phyloP scores from a whole-genome alignment of 2,113 vertebrate species.

The Sigmodon hispidus region DNA sequence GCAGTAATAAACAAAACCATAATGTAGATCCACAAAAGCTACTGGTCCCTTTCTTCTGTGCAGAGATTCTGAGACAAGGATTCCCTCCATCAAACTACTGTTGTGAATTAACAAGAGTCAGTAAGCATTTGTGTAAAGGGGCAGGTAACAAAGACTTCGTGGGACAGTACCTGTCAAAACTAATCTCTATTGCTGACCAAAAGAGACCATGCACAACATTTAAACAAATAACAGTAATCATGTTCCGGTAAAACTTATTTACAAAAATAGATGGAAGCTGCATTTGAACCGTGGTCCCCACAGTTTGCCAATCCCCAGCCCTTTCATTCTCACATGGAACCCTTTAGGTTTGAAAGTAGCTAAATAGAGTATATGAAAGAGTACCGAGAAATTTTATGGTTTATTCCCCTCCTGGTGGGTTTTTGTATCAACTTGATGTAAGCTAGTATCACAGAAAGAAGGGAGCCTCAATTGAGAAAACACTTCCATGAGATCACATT shows the following conservation, averaged over 20 bases:
- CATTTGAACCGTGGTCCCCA: not conserved
- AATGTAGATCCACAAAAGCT: not conserved
- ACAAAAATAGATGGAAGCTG: not conserved
- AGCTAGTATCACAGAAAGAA: not conserved
- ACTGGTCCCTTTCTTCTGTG: not conserved
- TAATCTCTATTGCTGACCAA: not conserved
- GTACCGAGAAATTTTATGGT: not conserved
- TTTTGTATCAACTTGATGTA: not conserved
- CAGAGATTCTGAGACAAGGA: not conserved
- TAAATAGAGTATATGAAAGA: not conserved
- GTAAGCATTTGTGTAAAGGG: slow-evolving; percentile 20
- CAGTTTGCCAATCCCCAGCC: not conserved
- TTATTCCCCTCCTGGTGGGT: not conserved
- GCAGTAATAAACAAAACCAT: not conserved
- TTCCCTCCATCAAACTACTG: not conserved
- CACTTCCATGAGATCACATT: not conserved
- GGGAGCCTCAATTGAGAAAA: not conserved
- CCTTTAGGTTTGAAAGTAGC: not conserved
- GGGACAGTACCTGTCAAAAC: not conserved
- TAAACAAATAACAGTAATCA: not conserved
- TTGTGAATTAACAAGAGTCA: not conserved
- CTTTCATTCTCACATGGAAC: not conserved
- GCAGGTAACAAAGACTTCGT: not conserved
- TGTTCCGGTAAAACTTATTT: slow-evolving; percentile 17
- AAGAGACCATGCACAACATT: slow-evolving; percentile 20